Base-by-base conservation (phyloP, 30 jellyfish, hydroid and myxozoan genomes). In the Aurelia aurita complex sp. Pacific region DNA sequence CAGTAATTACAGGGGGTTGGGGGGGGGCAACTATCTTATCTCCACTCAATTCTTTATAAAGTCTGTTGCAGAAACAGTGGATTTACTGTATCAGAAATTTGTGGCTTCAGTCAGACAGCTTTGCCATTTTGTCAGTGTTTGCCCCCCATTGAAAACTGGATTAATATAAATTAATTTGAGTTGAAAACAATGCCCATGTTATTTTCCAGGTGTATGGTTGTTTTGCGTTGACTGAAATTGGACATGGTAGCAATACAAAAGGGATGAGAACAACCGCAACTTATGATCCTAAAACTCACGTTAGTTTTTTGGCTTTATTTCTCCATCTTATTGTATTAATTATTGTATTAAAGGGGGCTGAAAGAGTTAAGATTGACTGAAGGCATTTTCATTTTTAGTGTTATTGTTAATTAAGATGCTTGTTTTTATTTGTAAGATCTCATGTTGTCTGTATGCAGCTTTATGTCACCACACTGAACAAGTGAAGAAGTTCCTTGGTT, bases 231-330 rank as follows among this genome's bases (percentile, higher is more conserved):
- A 94, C 99, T 29, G 99, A 94, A 78, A 74, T 94, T 18, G 91
- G 97, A 4, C 99, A 94, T 81, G 99, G 99, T 0, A 94, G 97
- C 72, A 94, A 94, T 85, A 89, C 99, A 71, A 94, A 89, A 61
- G 99, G 93, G 40, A 94, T 94, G 99, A 74, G 84, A 60, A 94
- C 99, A 32, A 94, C 97, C 17, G 99, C 99, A 16, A 84, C 94
- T n/a, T 94, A 84, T 81, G 99, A 94, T 73, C 97, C 99, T 16
- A 67, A 65, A 13, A 84, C 99, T 23, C 96, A 94, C 95, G 99
- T 94, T 71, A 15, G n/a, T 10, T 46, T 4, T 38, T 38, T 46
- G 2, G 8, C 57, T 46, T 46, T 46, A 46, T 46, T 9, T 46
- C 15, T 46, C 57, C 57, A 46, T 46, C 57, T 4, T 46, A 4